Evolutionary conservation across 2,797 vertebrate genomes (phyloP), one percentile per base, ranked within the genome.

Genomic region (Hemibagrus guttatus): DNA sequence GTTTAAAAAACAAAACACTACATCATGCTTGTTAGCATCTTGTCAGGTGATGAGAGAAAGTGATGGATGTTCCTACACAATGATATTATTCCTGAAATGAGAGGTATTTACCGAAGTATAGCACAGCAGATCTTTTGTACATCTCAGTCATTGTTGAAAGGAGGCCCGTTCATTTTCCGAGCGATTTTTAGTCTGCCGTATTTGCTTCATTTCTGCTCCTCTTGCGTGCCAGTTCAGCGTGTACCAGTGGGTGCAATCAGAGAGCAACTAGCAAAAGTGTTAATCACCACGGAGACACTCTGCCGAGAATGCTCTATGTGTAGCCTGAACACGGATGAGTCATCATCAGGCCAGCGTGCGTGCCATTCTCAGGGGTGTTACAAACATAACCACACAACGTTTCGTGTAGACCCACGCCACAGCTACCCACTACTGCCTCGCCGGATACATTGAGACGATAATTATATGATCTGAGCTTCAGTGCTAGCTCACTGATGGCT

Each of bases 351-450:
- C 85, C 88, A 87, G 87, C 87, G 85, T 84, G 84, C 21, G 61
- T 49, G 84, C 76, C 85, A 81, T 90, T 88, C 90, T 89, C 88
- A 88, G 71, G 87, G 84, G 88, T 87, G 88, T 86, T 86, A 90
- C 87, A 88, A 86, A 88, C 84, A 89, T 74, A 86, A 87, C 68
- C 85, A 90, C 72, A 88, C 87, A 88, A 68, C n/a, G 69, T 68
- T 59, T 80, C 16, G 83, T 63, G 87, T 87, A 66, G 88, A 83
- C 68, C 85, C 54, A 74, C 49, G 68, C 87, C 84, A 59, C 75
- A 83, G 46, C 88, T 88, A 88, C 87, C 84, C 87, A 88, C 88
- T 84, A 71, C 85, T 85, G 66, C 66, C 72, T 83, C 31, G 17
- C 52, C 69, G 39, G 39, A 85, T 78, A 63, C 79, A 76, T 39